Base-by-base conservation (phyloP, 2,888 invertebrate genomes). In the Odontocolon sp. region DNA sequence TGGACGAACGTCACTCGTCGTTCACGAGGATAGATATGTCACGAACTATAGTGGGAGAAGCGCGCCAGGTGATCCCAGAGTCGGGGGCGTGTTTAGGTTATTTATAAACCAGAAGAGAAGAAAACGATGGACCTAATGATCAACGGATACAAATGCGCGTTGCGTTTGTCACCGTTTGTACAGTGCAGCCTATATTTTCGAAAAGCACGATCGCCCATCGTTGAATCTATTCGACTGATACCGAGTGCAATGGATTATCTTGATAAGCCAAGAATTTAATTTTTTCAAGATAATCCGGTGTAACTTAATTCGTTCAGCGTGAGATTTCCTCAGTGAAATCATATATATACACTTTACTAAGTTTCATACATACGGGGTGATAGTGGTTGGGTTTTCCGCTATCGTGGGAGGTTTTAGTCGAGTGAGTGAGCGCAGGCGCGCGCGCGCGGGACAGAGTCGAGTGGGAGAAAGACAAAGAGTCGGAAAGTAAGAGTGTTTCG, bases 401-500 rank as follows among this genome's bases (percentile, higher is more conserved):
- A 64, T 72, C 45, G 68, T 54, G 64, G 64, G 74, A 68, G 74
- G 68, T 23, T 63, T 54, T 9, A n/a, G 54, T 5, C 56, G 14
- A 59, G 31, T 8, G 54, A 31, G 57, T 11, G 21, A 26, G 45
- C 56, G 63, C 67, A 61, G 61, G 75, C 70, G 75, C 40, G 16
- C 9, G 23, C 21, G 63, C 23, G 69, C 31, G 56, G 28, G 56
- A 50, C 72, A 74, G 54, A 36, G 57, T 68, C 61, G 74, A 73
- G 72, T 80, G 69, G 56, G 74, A 75, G 70, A 36, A 75, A 57
- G 66, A 69, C 61, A 69, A 79, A 80, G 78, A 81, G 81, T 81
- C 80, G 74, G 81, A 81, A 83, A 85, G 85, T 83, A 85, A 86
- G 84, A 85, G 86, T 86, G 86, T 85, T 85, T 81, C 81, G 82